Percentiles rank a stretch among this genome's conserved stretches.
Conservation (phyloP, 2,113 vertebrate species). For the Hucho hucho region DNA sequence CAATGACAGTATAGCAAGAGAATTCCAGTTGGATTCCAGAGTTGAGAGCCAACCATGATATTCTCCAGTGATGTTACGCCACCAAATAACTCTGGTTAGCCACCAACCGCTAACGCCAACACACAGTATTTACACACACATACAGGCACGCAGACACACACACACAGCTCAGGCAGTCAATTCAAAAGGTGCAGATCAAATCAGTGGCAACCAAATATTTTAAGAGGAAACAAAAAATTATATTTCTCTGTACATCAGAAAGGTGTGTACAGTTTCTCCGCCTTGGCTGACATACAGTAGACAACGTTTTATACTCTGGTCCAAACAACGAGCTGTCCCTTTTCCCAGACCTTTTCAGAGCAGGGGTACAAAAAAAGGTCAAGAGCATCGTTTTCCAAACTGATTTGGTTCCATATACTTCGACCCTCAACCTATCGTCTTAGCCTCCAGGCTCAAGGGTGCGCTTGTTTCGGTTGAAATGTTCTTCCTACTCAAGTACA, state of each 20-base stretch:
- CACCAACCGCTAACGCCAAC: conserved; percentile 29
- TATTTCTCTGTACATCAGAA: not conserved
- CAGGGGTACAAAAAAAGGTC: not conserved
- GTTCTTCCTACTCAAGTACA: not conserved
- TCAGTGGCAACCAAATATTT: too few species aligned
- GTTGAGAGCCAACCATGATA: not conserved
- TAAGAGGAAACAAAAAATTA: not conserved
- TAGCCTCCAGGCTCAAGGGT: not conserved
- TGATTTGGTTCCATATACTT: not conserved
- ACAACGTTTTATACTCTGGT: not conserved
- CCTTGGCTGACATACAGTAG: not conserved
- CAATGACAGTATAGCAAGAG: conserved; percentile 18
- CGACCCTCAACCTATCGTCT: not conserved
- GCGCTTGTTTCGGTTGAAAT: not conserved
- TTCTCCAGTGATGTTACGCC: not conserved
- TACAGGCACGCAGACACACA: conserved; percentile 18
- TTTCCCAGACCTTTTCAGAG: not conserved
- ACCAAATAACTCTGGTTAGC: conserved; percentile 12
- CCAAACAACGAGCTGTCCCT: not conserved
- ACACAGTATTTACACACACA: conserved; percentile 36
- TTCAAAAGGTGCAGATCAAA: too few species aligned
- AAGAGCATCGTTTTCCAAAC: not conserved
- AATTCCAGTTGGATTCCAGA: conserved; percentile 13
- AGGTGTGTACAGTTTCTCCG: not conserved
- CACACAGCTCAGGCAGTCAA: conserved; percentile 5